Percentiles rank a stretch among this genome's conserved stretches.
Conservation (phyloP, 2,888 invertebrate genomes). For the Amphipoea oculea region DNA sequence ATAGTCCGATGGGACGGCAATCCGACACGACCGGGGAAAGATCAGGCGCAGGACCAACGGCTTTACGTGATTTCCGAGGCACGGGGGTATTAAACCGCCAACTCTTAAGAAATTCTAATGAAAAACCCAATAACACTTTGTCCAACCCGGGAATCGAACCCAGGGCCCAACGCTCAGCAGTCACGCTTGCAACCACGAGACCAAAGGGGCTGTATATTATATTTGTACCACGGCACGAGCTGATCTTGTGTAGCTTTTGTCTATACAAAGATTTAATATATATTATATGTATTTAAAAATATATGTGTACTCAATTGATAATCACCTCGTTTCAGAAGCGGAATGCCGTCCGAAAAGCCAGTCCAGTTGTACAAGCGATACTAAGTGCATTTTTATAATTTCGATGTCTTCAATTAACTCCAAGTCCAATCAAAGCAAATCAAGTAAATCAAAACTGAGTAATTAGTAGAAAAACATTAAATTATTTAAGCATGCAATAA, state of each 20-base stretch:
- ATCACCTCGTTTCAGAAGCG: background rate
- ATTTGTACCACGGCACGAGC: background rate
- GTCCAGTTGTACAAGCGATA: background rate
- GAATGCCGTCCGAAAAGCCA: slow-evolving; percentile 12
- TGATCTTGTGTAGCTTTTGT: background rate
- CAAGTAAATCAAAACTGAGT: background rate
- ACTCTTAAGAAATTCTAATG: too few relatives aligned
- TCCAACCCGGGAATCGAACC: too few relatives aligned
- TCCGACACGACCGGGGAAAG: too few relatives aligned
- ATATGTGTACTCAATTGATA: too few relatives aligned
- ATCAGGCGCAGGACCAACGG: too few relatives aligned
- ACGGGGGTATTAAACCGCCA: too few relatives aligned
- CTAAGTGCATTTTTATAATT: slow-evolving; percentile 1
- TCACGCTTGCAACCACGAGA: too few relatives aligned
- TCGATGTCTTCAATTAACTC: background rate
- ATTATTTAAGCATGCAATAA: background rate
- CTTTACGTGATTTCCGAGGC: too few relatives aligned
- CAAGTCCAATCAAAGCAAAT: slow-evolving; percentile 1
- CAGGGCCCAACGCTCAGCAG: too few relatives aligned
- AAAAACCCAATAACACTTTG: too few relatives aligned
- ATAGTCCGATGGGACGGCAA: too few relatives aligned
- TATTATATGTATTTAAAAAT: too few relatives aligned
- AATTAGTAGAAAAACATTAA: slow-evolving; percentile 4
- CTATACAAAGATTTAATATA: background rate
- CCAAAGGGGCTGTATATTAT: background rate